Percentiles rank a stretch among this genome's conserved stretches.
These are phyloP conservation scores for Paramormyrops hopkinsi DNA, from an alignment of 2,797 vertebrate genomes.

Conservation along the genomic window DNA sequence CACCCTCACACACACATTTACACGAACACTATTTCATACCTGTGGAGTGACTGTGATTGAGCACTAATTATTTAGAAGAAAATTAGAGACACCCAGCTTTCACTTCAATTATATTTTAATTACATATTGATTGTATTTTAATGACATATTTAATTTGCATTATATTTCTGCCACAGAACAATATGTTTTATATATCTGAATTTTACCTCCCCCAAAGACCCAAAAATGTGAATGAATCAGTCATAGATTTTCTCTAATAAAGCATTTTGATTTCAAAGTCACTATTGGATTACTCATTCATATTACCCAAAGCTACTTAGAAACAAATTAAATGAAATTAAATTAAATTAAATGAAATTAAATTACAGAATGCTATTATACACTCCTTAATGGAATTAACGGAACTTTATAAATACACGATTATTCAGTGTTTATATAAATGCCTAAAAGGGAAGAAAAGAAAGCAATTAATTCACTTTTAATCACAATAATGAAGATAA, in stretches of 20 bases:
- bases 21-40: background rate
- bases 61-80: background rate
- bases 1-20: background rate
- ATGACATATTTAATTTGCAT: background rate
- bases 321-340: background rate
- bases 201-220: background rate
- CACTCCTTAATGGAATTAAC: background rate
- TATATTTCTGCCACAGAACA: background rate
- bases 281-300: background rate
- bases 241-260: background rate
- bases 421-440: constrained; percentile 1
- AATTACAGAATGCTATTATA: background rate
- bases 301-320: background rate
- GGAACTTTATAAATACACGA: background rate
- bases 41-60: background rate
- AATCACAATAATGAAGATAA: background rate
- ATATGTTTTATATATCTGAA: background rate
- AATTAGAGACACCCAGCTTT: background rate
- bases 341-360: background rate
- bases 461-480: background rate
- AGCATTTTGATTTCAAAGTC: constrained; percentile 7
- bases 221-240: background rate
- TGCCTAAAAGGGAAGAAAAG: background rate
- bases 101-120: background rate
- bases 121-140: constrained; percentile 11